Conservation (phyloP, 2,113 vertebrate genomes). For the Datnioides undecimradiatus region DNA sequence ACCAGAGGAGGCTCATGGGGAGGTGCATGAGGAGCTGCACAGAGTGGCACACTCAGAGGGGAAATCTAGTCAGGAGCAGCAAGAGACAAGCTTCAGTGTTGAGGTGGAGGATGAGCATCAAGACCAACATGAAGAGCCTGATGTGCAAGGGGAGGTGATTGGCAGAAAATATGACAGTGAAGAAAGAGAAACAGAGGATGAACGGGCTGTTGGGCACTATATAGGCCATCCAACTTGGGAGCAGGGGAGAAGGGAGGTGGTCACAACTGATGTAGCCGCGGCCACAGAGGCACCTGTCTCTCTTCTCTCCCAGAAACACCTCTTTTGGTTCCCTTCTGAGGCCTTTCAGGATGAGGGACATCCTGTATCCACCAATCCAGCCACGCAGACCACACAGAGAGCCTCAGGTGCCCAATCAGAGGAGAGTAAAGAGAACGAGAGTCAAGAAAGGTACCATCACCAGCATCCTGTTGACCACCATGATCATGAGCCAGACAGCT, state of each 20-base stretch:
- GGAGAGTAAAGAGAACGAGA: conserved; percentile 71
- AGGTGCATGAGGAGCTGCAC: conserved; percentile 48
- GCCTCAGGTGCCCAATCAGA: conserved; percentile 69
- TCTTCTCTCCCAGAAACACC: conserved; percentile 88
- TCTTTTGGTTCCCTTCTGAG: conserved; percentile 91
- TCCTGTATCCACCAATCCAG: conserved; percentile 68
- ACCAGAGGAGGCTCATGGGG: conserved; percentile 64
- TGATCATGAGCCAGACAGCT: conserved; percentile 29
- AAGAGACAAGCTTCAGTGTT: conserved; percentile 54
- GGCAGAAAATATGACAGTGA: conserved; percentile 22
- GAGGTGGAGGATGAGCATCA: conserved; percentile 45
- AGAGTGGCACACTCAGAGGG: conserved; percentile 28
- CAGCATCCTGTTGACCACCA: conserved; percentile 30
- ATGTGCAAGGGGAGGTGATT: conserved; percentile 59
- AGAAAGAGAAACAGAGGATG: conserved; percentile 44
- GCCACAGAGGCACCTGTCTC: conserved; percentile 87
- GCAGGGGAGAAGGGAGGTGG: conserved; percentile 64
- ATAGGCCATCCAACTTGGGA: conserved; percentile 31
- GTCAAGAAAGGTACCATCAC: conserved; percentile 47
- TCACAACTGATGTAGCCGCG: conserved; percentile 47
- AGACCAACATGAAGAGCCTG: conserved; percentile 52
- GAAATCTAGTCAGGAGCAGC: conserved; percentile 64
- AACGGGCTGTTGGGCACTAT: conserved; percentile 47
- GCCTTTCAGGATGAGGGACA: conserved; percentile 82
- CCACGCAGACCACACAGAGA: conserved; percentile 77